Base-by-base conservation (phyloP, 2,888 invertebrate species). In the Rhaphigaster nebulosa region DNA sequence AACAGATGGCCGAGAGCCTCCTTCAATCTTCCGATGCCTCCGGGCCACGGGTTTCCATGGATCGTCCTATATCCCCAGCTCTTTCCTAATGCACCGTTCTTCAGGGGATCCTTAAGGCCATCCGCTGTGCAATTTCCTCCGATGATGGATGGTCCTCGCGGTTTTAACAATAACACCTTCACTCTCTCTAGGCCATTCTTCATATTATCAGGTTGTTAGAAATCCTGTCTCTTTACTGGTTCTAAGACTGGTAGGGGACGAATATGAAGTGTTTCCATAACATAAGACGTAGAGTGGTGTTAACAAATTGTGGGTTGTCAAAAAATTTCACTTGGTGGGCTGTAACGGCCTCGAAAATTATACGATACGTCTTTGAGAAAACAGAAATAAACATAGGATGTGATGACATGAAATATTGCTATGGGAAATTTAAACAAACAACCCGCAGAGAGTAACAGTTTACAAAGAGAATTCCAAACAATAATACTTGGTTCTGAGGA, bases 101-200 rank as follows among this genome's bases (percentile, higher is more conserved):
- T 84, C 84, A n/a, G 45, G 84, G n/a, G 84, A 41, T 84, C 45
- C 45, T 84, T n/a, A n/a, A 45, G 41, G 84, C 84, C 84, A 13
- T 13, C 45, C n/a, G 84, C n/a, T 50, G 0, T 84, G 84, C 84
- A 84, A 84, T 84, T 84, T 84, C 26, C 45, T 84, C 26, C 12
- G 5, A 15, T 84, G 84, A 84, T 84, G 45, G 45, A 84, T 84
- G 84, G 15, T n/a, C 84, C n/a, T 84, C 26, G 84, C 41, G 13
- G 45, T n/a, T 84, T 45, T 84, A 84, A 84, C 84, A 84, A 45
- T 84, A 45, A 50, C 45, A 84, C 84, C 84, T 84, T 84, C 84
- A 84, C 84, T 45, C 45, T 84, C 45, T 41, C 84, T 6, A 8
- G n/a, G 80, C 18, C 80, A 38, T 15, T 41, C 12, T 8, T 84